These are phyloP conservation scores for Ceyx margarethae DNA, from an alignment of 2,113 vertebrate species.

Conservation along the genomic window DNA sequence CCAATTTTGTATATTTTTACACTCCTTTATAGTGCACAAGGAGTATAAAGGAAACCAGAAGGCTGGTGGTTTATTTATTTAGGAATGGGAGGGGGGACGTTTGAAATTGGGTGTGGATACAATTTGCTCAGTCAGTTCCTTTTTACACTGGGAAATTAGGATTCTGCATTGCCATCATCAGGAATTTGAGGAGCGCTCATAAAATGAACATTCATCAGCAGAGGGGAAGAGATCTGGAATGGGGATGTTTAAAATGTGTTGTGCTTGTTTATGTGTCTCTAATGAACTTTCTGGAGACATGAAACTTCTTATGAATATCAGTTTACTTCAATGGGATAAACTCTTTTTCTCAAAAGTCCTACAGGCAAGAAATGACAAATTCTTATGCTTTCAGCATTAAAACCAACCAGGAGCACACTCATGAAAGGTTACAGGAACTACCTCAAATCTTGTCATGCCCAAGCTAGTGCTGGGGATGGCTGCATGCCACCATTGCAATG, in stretches of 20 bases:
- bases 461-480: rapidly evolving
- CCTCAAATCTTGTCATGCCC: not conserved
- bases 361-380: not conserved
- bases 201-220: not conserved
- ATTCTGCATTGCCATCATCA: not conserved
- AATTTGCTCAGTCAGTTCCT: not conserved
- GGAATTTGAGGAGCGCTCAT: not conserved
- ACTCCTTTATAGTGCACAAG: not conserved
- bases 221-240: not conserved
- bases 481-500: not conserved
- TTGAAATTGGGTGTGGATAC: not conserved
- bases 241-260: not conserved
- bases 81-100: not conserved
- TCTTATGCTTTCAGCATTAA: not conserved
- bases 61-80: not conserved
- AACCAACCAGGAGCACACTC: not conserved
- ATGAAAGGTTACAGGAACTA: not conserved
- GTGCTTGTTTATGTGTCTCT: not conserved
- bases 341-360: not conserved
- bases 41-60: not conserved
- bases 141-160: not conserved
- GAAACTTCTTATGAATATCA: rapidly evolving
- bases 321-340: not conserved
- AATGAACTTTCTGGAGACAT: not conserved
- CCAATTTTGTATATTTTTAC: not conserved